Conservation (phyloP, 1,140 invertebrate species). For the Neotoxoptera formosana region DNA sequence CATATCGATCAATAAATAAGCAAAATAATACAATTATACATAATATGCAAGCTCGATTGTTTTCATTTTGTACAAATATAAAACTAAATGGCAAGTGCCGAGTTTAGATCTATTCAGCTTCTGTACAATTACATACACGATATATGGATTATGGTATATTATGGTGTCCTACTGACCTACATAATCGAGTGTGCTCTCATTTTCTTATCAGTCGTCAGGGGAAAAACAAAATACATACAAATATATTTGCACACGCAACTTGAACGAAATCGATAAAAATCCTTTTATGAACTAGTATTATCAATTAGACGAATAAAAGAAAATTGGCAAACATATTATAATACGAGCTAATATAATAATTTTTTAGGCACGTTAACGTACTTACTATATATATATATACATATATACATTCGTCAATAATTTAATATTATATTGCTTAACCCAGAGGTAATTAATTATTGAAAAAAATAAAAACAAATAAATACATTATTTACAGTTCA, state of each 20-base stretch:
- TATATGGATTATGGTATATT: constrained; percentile 44
- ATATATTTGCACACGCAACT: constrained; percentile 43
- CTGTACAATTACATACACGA: not conserved
- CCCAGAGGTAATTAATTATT: not conserved
- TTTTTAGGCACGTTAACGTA: not conserved
- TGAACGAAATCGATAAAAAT: constrained; percentile 32
- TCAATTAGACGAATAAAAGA: constrained; percentile 19
- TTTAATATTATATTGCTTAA: not conserved
- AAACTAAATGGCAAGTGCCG: constrained; percentile 4
- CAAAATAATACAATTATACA: not conserved
- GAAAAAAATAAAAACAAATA: constrained; percentile 9
- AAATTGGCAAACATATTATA: constrained; percentile 26
- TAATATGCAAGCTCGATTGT: not conserved
- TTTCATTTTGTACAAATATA: constrained; percentile 24
- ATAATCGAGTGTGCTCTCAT: constrained; percentile 56
- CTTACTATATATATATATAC: not conserved
- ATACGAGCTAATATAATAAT: not conserved
- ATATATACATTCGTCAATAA: not conserved
- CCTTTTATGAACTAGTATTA: not conserved
- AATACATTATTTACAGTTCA: not conserved
- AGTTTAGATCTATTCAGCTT: constrained; percentile 40
- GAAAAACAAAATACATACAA: constrained; percentile 31
- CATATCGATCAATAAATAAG: not conserved
- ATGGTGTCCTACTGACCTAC: constrained; percentile 60
- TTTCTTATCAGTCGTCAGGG: constrained; percentile 48